Evolutionary conservation across 2,797 vertebrate genomes (phyloP), one percentile per base, ranked within the genome.

Genomic region (Diceros bicornis): DNA sequence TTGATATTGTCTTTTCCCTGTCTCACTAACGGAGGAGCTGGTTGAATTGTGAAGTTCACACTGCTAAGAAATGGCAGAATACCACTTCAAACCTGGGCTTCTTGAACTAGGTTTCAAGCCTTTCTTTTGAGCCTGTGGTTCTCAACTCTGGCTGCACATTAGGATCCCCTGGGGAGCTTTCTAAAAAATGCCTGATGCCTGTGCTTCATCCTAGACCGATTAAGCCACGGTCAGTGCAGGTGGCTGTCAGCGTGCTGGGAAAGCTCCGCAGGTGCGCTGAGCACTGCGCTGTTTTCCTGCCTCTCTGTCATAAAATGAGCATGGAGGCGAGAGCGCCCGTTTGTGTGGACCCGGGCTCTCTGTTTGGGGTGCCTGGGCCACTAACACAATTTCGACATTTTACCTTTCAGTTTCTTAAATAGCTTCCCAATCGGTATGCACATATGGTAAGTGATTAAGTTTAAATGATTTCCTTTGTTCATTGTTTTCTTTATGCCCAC

Each of bases 271-370:
- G 81, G 55, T 59, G 25, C 12, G 12, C 64, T 7, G n/a, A 27
- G 16, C 7, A 23, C 17, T 0, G 0, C 1, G 17, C 20, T 8
- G 50, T 7, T 6, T 29, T 18, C 77, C 20, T 1, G 2, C 50
- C 27, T 32, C 6, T n/a, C 4, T 2, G 20, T 41, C 32, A 1
- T 61, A 44, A 34, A 34, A 5, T 0, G 37, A n/a, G 47, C 6
- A 0, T 2, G 55, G 32, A 64, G 14, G 10, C 41, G 14, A 23
- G 8, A 10, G 2, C 6, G 47, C 25, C 2, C 3, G 0, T 27
- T 7, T 12, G 34, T 41, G 52, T 6, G 74, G 27, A 5, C 0
- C 41, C 41, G 41, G 41, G 41, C 41, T 41, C 41, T 41, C 41
- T 41, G 4, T 41, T 5, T 41, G 1, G 21, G 66, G 2, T 1